Base-by-base conservation (phyloP, 2,797 vertebrate species). In the Lycodopsis pacificus region DNA sequence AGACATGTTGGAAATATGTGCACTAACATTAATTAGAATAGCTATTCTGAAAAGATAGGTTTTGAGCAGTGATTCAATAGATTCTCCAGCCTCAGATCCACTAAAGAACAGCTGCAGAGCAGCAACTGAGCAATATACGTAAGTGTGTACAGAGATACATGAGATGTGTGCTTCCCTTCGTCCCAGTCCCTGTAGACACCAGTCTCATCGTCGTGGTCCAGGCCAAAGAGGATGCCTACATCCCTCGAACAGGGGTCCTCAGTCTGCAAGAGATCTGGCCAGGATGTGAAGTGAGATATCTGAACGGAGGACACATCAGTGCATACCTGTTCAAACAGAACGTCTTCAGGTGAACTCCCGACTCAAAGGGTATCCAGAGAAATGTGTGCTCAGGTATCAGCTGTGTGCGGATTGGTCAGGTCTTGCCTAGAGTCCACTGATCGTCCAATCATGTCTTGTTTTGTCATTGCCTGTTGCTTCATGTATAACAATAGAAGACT, bases 311-410 rank as follows among this genome's bases (percentile, higher is more conserved):
- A 80, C 98, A 99, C 87, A 82, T 99, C 91, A 99, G 97, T 80
- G 97, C 98, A 58, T 99, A 99, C 85, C 97, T 99, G 75, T 99
- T 99, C 81, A 99, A 99, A 93, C 98, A 99, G 95, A 97, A 96
- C 42, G 86, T 97, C 61, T 99, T 99, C 93, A 97, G 98, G 98
- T 99, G 87, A 87, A 46, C 22, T 7, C 14, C 53, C 19, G 6
- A 49, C 54, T 38, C 38, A 56, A 15, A 80, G 27, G 30, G 3
- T 4, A 22, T 32, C 22, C 11, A 12, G 32, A 30, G 14, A 4
- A 36, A 1, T 49, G 13, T 48, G 25, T 56, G 0, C 7, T 61
- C 3, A 30, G 14, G 13, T 57, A 15, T 36, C 8, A 56, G 27
- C 15, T 36, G 46, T 66, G 36, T 2, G 40, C 40, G 17, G 30